These are phyloP conservation scores for Eilema sororculum DNA, from an alignment of 2,888 invertebrate species.

Conservation along the genomic window DNA sequence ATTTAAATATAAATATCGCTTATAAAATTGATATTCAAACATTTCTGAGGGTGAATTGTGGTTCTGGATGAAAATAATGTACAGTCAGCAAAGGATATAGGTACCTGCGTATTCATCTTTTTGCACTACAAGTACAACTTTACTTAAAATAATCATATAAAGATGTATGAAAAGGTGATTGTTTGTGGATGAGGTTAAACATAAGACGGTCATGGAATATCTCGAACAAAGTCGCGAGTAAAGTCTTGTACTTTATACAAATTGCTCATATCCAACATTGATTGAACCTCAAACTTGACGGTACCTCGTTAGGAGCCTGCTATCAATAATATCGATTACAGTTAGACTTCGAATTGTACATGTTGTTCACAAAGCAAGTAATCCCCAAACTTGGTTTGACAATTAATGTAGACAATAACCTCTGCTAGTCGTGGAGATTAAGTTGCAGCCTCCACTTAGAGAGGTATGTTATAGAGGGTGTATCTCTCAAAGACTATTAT, in stretches of 20 bases:
- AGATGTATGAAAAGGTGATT: no score
- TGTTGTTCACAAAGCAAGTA: not conserved
- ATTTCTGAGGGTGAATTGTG: no score
- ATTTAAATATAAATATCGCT: no score
- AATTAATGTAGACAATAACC: not conserved
- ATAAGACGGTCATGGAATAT: not conserved
- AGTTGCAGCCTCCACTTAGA: constrained; percentile 1
- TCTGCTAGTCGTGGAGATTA: not conserved
- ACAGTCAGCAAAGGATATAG: no score
- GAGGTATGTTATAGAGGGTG: not conserved
- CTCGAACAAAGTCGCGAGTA: not conserved
- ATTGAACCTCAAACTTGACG: not conserved
- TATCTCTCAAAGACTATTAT: not conserved
- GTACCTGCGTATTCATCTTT: no score
- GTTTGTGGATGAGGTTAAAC: no score
- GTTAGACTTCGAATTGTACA: not conserved
- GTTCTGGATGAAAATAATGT: no score
- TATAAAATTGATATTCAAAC: no score
- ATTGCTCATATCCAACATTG: not conserved
- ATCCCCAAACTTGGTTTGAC: not conserved
- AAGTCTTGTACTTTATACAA: not conserved
- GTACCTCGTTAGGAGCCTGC: not conserved
- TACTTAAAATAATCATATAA: no score
- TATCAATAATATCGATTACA: not conserved
- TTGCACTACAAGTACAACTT: no score